Conservation (phyloP, 35 echinoderm and acorn worm genomes). For the Ophioderma brevispina region DNA sequence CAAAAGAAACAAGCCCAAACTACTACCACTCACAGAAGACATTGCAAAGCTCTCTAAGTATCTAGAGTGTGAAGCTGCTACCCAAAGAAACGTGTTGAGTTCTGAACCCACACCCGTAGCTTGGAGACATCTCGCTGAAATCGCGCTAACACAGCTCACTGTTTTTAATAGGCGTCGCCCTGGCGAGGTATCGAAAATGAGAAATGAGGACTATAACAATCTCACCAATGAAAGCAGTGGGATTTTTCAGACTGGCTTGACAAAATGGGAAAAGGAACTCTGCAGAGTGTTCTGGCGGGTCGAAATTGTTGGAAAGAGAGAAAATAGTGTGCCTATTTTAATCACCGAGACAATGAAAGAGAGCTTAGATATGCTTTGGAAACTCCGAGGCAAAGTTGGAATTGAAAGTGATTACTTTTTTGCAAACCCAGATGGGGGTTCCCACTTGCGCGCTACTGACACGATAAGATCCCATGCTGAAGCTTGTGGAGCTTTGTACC, state of each 20-base stretch:
- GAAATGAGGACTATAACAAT: conserved; percentile 10
- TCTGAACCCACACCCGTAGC: not conserved
- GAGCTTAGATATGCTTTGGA: conserved; percentile 10
- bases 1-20: conserved; percentile 86
- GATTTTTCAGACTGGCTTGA: not conserved
- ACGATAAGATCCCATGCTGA: conserved; percentile 13
- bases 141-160: conserved; percentile 22
- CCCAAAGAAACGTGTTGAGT: not conserved
- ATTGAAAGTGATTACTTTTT: not conserved
- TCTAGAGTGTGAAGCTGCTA: conserved; percentile 6
- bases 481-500: conserved; percentile 39
- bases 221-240: not conserved
- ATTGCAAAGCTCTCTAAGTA: conserved; percentile 64
- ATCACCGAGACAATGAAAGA: conserved; percentile 29
- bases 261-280: conserved; percentile 26
- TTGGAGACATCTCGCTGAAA: conserved; percentile 4
- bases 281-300: conserved; percentile 19
- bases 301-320: conserved; percentile 61
- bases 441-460: conserved; percentile 57
- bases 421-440: conserved; percentile 8
- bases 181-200: conserved; percentile 70
- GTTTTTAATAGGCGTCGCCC: conserved; percentile 54
- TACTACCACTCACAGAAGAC: conserved; percentile 72
- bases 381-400: conserved; percentile 4
- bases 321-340: conserved; percentile 35